Evolutionary conservation across 2,888 invertebrate species (phyloP).

Genomic region (Fabriciana adippe): DNA sequence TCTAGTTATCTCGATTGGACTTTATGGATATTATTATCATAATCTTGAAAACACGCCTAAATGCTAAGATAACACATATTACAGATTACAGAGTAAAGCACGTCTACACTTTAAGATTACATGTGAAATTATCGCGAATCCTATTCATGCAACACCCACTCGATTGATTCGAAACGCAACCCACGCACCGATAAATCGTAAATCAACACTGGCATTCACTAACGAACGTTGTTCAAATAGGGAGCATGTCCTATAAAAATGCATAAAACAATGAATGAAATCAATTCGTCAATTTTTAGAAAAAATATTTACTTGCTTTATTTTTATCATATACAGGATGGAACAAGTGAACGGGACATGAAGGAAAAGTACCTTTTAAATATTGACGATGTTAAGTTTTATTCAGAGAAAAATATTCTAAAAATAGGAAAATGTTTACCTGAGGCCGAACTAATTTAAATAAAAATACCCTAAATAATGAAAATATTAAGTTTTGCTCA

Average conservation of each 20-base stretch:
- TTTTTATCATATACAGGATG: neutral
- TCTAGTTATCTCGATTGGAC: neutral
- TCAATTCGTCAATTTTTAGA: slow-evolving; percentile 18
- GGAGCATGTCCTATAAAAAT: slow-evolving; percentile 71
- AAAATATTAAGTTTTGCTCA: no score
- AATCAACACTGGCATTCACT: slow-evolving; percentile 72
- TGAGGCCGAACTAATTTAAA: no score
- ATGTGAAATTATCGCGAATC: slow-evolving; percentile 45
- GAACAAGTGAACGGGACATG: neutral
- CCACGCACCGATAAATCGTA: slow-evolving; percentile 59
- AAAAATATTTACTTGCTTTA: neutral
- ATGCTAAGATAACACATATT: slow-evolving; percentile 32
- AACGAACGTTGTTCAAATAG: slow-evolving; percentile 73
- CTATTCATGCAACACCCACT: slow-evolving; percentile 50
- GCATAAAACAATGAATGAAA: slow-evolving; percentile 48
- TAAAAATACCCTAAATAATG: no score
- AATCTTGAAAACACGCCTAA: slow-evolving; percentile 19
- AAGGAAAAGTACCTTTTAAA: no score
- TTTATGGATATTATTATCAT: slow-evolving; percentile 10
- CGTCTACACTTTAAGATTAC: slow-evolving; percentile 43
- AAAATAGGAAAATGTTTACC: no score
- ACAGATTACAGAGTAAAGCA: slow-evolving; percentile 26
- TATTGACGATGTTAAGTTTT: no score
- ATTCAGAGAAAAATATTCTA: no score
- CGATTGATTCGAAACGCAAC: slow-evolving; percentile 61